Evolutionary conservation across 2,113 vertebrate species (phyloP), one percentile per base, ranked within the genome.

Genomic region (Odocoileus hemionus): DNA sequence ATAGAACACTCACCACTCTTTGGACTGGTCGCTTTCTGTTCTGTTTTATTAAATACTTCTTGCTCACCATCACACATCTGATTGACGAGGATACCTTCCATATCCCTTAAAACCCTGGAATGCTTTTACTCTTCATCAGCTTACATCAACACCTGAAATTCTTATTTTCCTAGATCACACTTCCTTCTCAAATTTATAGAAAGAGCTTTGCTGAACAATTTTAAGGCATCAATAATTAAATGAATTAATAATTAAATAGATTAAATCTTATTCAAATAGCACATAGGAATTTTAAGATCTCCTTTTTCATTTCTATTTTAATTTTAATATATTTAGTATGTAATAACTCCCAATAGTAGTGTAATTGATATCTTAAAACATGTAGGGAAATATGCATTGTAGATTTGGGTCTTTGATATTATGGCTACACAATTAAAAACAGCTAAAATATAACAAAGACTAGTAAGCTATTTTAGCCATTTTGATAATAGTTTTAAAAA

Each of bases 181-280:
- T 87, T 86, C 16, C 30, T 57, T 79, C 80, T 93, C 50, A 78
- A 45, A 74, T 61, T 43, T 87, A 85, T 43, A 50, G 55, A 88
- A 95, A 93, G 36, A 94, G 50, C 23, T 89, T 87, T 67, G 36
- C 70, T 86, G 54, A 86, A 78, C 26, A 91, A 57, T 96, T 96
- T 84, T 92, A 64, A 92, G 33, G 17, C 39, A 74, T 84, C 28
- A 86, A 33, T 86, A 95, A 94, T 91, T 94, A 89, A 97, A 33
- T 84, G 25, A 95, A 61, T 95, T 92, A 87, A 80, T 95, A 88
- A 85, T 94, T 86, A 93, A 97, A 45, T 78, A 84, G 79, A 67
- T 55, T 58, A 95, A 91, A 54, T 67, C 76, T 80, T 91, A 8
- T 74, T 82, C 91, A 97, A 30, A 94, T 85, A 94, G 74, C 57